A percentile compares a stretch with the other conserved stretches of the same genome.
Conservation (phyloP, 2,888 invertebrate genomes). For the Eulithis testata region DNA sequence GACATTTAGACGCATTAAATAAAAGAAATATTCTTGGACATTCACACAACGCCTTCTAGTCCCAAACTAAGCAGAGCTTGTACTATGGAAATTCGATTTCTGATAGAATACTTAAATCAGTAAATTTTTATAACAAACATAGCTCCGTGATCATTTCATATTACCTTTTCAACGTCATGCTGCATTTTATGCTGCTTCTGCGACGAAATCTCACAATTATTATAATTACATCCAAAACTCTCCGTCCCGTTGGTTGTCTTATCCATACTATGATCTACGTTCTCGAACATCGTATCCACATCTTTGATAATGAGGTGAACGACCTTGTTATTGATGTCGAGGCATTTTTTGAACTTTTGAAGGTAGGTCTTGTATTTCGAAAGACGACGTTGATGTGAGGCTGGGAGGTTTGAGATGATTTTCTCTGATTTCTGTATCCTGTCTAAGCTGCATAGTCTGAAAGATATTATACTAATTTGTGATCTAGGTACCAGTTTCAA, state of each 20-base stretch:
- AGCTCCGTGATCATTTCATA: too few species aligned
- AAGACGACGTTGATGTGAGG: slow-evolving; percentile 90
- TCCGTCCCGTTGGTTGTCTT: slow-evolving; percentile 61
- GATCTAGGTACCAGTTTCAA: too few species aligned
- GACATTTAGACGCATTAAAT: too few species aligned
- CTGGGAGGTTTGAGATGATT: slow-evolving; percentile 89
- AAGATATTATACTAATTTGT: slow-evolving; percentile 9
- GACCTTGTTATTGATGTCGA: slow-evolving; percentile 89
- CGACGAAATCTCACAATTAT: slow-evolving; percentile 68
- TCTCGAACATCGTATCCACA: slow-evolving; percentile 94
- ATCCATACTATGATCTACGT: slow-evolving; percentile 80
- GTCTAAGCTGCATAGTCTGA: slow-evolving; percentile 90
- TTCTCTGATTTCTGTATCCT: slow-evolving; percentile 91
- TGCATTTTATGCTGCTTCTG: slow-evolving; percentile 78
- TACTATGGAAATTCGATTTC: too few species aligned
- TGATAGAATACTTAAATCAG: too few species aligned
- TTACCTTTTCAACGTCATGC: slow-evolving; percentile 79
- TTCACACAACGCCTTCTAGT: too few species aligned
- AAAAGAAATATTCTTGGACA: too few species aligned
- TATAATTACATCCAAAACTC: slow-evolving; percentile 73
- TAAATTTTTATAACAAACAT: too few species aligned
- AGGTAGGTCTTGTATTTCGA: slow-evolving; percentile 91
- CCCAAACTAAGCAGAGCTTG: too few species aligned
- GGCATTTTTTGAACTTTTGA: slow-evolving; percentile 89
- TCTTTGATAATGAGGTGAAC: slow-evolving; percentile 90